Conservation (phyloP, 2,888 invertebrate species). For the Dione vanillae region DNA sequence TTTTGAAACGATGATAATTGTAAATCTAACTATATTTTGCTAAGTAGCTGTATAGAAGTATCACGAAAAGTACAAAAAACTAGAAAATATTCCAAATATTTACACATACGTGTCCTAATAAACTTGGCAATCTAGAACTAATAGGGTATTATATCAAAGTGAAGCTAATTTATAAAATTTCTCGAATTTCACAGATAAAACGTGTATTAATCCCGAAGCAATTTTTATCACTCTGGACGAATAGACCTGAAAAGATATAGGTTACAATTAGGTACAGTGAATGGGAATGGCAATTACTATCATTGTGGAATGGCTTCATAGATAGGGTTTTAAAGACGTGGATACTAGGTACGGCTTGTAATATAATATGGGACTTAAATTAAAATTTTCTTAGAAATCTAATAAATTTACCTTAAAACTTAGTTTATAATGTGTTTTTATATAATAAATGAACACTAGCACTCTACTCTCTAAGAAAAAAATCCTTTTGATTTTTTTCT, state of each 20-base stretch:
- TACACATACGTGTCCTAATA: no score
- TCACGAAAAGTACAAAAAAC: no score
- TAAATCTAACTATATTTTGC: no score
- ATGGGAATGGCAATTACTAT: conserved; percentile 42
- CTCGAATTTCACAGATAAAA: not conserved
- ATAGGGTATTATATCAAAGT: not conserved
- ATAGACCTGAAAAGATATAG: conserved; percentile 28
- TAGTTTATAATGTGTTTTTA: not conserved
- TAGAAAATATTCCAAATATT: no score
- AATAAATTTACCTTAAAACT: not conserved
- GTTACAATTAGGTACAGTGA: conserved; percentile 27
- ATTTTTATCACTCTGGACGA: conserved; percentile 24
- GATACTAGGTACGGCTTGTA: not conserved
- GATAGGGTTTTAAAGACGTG: conserved; percentile 23
- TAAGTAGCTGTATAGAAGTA: no score
- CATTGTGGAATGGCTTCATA: conserved; percentile 36
- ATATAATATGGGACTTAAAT: conserved; percentile 5
- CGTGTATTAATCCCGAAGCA: conserved; percentile 2
- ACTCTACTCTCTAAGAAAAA: no score
- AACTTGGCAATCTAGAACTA: no score
- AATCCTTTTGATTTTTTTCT: no score
- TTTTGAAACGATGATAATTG: no score
- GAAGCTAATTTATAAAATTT: not conserved
- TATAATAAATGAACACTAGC: no score
- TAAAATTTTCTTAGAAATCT: conserved; percentile 7